Base-by-base conservation (phyloP, 1,140 invertebrate species). In the Polypedilum vanderplanki region DNA sequence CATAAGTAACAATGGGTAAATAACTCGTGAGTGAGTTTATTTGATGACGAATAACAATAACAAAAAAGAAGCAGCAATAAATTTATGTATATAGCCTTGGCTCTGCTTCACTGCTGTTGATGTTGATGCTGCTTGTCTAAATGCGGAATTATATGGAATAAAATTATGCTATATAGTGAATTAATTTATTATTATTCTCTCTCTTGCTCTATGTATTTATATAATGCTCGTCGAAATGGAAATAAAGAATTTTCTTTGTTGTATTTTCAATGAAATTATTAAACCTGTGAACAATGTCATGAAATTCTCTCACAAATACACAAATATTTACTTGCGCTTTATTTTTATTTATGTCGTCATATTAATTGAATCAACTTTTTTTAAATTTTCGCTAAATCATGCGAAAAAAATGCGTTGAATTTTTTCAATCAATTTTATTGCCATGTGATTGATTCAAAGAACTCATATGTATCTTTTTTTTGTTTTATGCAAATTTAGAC, bases 101-200 rank as follows among this genome's bases (percentile, higher is more conserved):
- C 24, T 33, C 5, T 33, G 24, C 24, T 33, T 33, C 24, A 33
- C 24, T 33, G 24, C 24, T 33, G 24, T 5, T 33, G 24, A 33
- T 33, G 24, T 33, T 57, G 46, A 57, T 57, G n/a, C 46, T 57
- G 15, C 46, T 57, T 57, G 46, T 12, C 46, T 70, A 12, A 18
- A 70, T 70, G 20, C 65, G 65, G 65, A 70, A 70, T 70, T 70
- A 70, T 20, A 70, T 70, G 65, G 65, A 70, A 70, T 70, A 18
- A 70, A 70, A 70, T 70, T 70, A 18, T 70, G 65, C 18, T 70
- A 70, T 17, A 70, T 20, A 70, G 9, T 20, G 17, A 70, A 70
- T 57, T 57, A 57, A 57, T 57, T 57, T 57, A 46, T 57, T 57
- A n/a, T 57, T 33, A 33, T n/a, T 46, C 41, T 46, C 41, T 8